Evolutionary conservation across 1,140 invertebrate species (phyloP), one percentile per base, ranked within the genome.

Genomic region (Cylas formicarius): DNA sequence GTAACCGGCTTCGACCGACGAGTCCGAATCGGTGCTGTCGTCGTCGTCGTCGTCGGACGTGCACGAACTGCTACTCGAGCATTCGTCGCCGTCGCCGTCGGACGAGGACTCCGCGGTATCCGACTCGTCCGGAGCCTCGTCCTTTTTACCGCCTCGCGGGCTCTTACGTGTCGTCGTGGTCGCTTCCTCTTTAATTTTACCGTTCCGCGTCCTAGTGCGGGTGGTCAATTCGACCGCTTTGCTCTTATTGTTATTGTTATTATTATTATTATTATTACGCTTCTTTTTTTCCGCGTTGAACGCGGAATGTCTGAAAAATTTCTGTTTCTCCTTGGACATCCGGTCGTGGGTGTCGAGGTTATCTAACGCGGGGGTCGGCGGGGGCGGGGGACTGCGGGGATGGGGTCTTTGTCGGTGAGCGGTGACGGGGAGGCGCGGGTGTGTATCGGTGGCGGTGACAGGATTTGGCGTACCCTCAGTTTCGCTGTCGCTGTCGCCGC

Each of bases 321-420:
- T 86, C 69, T 85, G 83, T 70, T 86, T 87, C 67, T 86, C 82
- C 69, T 84, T 85, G 32, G 84, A 86, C 72, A 88, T 84, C 56
- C 76, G 75, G 66, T 84, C 82, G 63, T 75, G 75, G 60, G 72
- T 74, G 60, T 78, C 73, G 56, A 72, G 70, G 55, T 75, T 74
- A 65, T 82, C 81, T n/a, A n/a, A n/a, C n/a, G n/a, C n/a, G 63
- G 75, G 74, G 61, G 72, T 72, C 61, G 52, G 37, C 1, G 14
- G 36, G n/a, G 26, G 2, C 7, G 31, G 28, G 20, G 35, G 39
- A 11, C 36, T 44, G 17, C 31, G 35, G 9, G 45, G 37, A 43
- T 14, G 43, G 23, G 40, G 51, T 24, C 10, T 23, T 11, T 35
- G 36, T 39, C 40, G 37, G 16, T 17, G 43, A 36, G 48, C 35